Evolutionary conservation across 2,888 invertebrate species (phyloP).

Genomic region (Erynnis tages): DNA sequence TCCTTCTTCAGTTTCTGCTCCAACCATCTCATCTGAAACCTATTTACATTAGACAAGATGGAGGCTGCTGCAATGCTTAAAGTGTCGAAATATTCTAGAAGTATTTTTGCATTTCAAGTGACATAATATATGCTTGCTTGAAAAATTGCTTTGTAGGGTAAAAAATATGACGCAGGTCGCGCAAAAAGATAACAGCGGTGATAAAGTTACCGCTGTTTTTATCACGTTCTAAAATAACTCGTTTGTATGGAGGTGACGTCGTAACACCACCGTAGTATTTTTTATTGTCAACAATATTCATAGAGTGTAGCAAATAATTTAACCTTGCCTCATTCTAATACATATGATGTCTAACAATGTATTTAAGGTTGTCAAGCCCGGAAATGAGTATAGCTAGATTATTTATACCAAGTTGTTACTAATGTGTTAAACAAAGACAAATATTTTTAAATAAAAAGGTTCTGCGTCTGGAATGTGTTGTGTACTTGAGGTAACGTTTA

Average conservation of each 20-base stretch:
- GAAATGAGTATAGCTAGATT: constrained; percentile 1
- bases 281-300: not conserved
- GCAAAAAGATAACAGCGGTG: not conserved
- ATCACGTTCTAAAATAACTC: not conserved
- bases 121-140: too few species aligned
- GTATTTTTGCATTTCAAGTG: too few species aligned
- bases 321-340: constrained; percentile 7
- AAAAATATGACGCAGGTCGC: not conserved
- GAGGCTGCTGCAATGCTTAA: too few species aligned
- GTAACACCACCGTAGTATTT: not conserved
- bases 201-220: not conserved
- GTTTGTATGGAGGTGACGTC: not conserved
- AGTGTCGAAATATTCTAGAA: too few species aligned
- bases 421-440: not conserved
- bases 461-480: too few species aligned
- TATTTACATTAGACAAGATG: too few species aligned
- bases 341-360: constrained; percentile 3
- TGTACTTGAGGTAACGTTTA: too few species aligned
- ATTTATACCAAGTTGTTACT: constrained; percentile 2
- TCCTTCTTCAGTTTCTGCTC: too few species aligned
- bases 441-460: constrained; percentile 2
- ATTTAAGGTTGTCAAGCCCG: constrained; percentile 6
- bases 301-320: not conserved
- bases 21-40: too few species aligned
- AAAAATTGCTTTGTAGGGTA: not conserved